Conservation (phyloP, 2,797 vertebrate species). For the Pantherophis alleghaniensis region DNA sequence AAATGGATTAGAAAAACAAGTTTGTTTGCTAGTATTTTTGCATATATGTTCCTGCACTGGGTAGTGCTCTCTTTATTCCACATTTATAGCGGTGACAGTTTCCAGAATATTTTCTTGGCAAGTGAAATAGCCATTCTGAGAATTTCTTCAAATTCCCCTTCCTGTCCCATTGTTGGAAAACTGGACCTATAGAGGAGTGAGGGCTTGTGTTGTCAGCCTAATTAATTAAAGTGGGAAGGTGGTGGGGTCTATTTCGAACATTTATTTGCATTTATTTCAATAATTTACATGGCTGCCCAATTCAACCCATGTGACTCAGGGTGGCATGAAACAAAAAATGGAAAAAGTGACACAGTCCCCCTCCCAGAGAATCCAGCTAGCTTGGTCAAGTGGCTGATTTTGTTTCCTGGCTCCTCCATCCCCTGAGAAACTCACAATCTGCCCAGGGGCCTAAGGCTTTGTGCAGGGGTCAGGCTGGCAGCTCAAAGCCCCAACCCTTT, state of each 20-base stretch:
- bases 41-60: slow-evolving; percentile 40
- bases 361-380: neutral
- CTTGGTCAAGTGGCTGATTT: neutral
- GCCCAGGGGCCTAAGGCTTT: neutral
- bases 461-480: neutral
- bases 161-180: no score
- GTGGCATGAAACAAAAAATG: neutral
- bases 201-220: neutral
- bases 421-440: neutral
- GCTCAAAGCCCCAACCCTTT: neutral
- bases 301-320: neutral
- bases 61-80: slow-evolving; percentile 30
- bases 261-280: neutral
- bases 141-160: neutral
- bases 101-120: slow-evolving; percentile 56
- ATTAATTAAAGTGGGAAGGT: neutral
- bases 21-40: slow-evolving; percentile 51
- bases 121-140: slow-evolving; percentile 18
- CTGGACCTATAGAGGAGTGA: no score
- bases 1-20: slow-evolving; percentile 22
- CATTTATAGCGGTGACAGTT: slow-evolving; percentile 54
- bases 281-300: neutral
- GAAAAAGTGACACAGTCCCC: neutral
- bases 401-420: neutral
- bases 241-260: neutral